Base-by-base conservation (phyloP, 2,113 vertebrate genomes). In the Muntiacus reevesi region DNA sequence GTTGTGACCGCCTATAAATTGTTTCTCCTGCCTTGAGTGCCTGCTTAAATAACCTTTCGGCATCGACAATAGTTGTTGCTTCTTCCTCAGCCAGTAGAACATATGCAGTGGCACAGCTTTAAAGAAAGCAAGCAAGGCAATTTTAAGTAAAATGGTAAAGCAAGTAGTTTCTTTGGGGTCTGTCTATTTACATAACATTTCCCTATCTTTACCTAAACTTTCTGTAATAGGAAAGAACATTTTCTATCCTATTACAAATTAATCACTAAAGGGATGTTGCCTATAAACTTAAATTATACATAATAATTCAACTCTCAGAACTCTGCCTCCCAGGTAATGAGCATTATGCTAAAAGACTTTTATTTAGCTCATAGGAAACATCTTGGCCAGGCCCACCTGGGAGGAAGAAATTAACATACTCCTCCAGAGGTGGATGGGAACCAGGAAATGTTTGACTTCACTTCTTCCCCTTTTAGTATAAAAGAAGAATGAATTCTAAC, bases 61-160 rank as follows among this genome's bases (percentile, higher is more conserved):
- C 99, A 98, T 99, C 99, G 97, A 99, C 99, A 97, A 99, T 99
- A 33, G 99, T 99, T 62, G 99, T 99, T 87, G 99, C 99, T 98
- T 99, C 99, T 98, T 99, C 99, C 94, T 99, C 99, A 54, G 99
- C 99, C 91, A 99, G 98, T 1, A 99, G 99, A 59, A 99, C 99
- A 13, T 99, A 99, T 0, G 99, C 99, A 85, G 99, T 99, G 87
- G 99, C 99, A 98, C 99, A 99, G 94, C 99, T 99, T 98, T 40
- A 95, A 96, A 91, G 74, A 95, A 97, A 98, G 81, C 83, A 97
- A 93, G 78, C 15, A 83, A 95, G n/a, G 47, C 36, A 84, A 94
- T 93, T 90, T 88, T 97, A 96, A 97, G 55, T 52, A 86, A 97
- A 79, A 84, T 33, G 17, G 67, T 59, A 82, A 91, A 91, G 60